Conservation (phyloP, 2,797 vertebrate species). For the Rhadinocentrus ornatus region DNA sequence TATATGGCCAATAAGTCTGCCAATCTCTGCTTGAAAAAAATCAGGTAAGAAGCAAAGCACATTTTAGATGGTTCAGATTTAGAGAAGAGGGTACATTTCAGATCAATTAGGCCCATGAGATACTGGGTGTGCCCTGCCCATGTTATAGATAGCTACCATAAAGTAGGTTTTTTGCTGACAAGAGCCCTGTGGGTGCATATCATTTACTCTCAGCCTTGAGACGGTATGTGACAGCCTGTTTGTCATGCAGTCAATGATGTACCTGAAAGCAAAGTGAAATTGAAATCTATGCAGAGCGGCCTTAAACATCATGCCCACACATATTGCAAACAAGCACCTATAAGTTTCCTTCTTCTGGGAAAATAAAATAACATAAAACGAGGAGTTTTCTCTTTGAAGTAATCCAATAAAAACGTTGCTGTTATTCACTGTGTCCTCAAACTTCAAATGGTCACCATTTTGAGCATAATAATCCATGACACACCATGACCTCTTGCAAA, state of each 20-base stretch:
- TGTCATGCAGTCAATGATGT: constrained; percentile 45
- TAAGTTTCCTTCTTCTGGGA: not conserved
- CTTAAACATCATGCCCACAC: constrained; percentile 13
- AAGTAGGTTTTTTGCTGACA: constrained; percentile 67
- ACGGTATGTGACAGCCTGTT: constrained; percentile 38
- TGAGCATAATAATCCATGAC: constrained; percentile 24
- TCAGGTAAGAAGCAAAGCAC: constrained; percentile 40
- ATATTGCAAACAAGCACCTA: not conserved
- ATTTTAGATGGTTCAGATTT: constrained; percentile 34
- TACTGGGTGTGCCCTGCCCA: constrained; percentile 24
- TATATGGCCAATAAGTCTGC: constrained; percentile 34
- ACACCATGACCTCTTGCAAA: constrained; percentile 23
- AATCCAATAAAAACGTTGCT: constrained; percentile 22
- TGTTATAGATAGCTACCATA: constrained; percentile 68
- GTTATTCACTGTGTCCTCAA: constrained; percentile 25
- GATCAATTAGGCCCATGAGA: constrained; percentile 58
- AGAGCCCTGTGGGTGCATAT: constrained; percentile 56
- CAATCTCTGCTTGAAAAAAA: constrained; percentile 39
- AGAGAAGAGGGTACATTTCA: constrained; percentile 39
- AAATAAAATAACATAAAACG: constrained; percentile 8
- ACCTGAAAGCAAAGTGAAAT: constrained; percentile 24
- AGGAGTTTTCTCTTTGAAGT: not conserved
- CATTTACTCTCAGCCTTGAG: constrained; percentile 49
- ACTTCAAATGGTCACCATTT: constrained; percentile 22
- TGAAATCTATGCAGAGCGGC: not conserved